Base-by-base conservation (phyloP, 2,888 invertebrate species). In the Dasypogon diadema region DNA sequence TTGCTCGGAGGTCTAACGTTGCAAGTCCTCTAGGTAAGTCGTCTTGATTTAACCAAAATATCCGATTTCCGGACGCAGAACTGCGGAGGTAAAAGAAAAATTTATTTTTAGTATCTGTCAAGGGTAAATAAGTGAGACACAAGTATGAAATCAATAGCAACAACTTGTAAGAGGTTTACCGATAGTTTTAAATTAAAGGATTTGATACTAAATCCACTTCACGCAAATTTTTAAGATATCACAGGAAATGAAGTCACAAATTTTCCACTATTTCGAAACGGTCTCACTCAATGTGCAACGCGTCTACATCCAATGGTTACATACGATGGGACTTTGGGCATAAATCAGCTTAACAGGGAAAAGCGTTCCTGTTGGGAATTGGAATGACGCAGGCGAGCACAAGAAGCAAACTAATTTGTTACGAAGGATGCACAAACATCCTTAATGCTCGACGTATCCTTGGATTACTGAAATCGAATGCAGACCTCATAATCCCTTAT, bases 31-130 rank as follows among this genome's bases (percentile, higher is more conserved):
- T 89, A 82, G 90, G 90, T 82, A 96, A 89, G 79, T 91, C 89
- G 75, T 92, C 89, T 73, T 89, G 89, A n/a, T 89, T 90, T 81
- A 96, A 90, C 85, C 89, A 90, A 82, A 90, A 91, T 83, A 97
- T 92, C 80, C 91, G 90, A 87, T 97, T 97, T 84, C 92, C 91
- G 26, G 93, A 92, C 83, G 96, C 87, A 55, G 93, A 93, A 83
- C 97, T 95, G 88, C 77, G 83, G 80, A 75, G 78, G 54, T 5
- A 30, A 30, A 30, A 5, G 30, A 30, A 30, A 30, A 55, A 14
- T 1, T 55, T 55, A n/a, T n/a, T n/a, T n/a, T n/a, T n/a, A n/a
- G n/a, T n/a, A n/a, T n/a, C n/a, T n/a, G n/a, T n/a, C n/a, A n/a
- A n/a, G n/a, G n/a, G n/a, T n/a, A n/a, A n/a, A n/a, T n/a, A n/a